phyloP scores from a whole-genome alignment of 2,888 invertebrate genomes.

The Aquatica leii region DNA sequence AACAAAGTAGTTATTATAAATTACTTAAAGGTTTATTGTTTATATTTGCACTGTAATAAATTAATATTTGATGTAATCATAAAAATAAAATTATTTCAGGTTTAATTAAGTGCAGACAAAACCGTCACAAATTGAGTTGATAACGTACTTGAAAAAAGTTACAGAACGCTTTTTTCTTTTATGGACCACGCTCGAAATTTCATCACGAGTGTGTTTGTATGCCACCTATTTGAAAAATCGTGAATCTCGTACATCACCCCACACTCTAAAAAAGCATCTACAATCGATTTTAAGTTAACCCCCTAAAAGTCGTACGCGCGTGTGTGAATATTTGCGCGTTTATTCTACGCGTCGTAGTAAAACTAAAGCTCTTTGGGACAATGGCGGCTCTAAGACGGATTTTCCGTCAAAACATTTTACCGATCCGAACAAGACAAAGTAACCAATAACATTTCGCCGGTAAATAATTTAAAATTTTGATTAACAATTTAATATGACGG shows the following conservation, averaged over 20 bases:
- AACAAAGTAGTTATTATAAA: no score
- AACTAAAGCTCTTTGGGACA: conserved; percentile 35
- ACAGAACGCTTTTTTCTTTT: conserved; percentile 1
- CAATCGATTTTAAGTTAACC: conserved; percentile 49
- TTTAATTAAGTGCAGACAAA: no score
- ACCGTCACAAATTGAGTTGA: no score
- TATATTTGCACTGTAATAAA: no score
- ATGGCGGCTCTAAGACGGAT: conserved; percentile 42
- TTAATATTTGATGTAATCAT: no score
- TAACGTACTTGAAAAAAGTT: no score
- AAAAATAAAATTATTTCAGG: no score
- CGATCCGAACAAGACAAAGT: neutral
- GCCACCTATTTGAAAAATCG: conserved; percentile 49
- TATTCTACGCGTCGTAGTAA: conserved; percentile 45
- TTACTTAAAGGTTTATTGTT: no score
- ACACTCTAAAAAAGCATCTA: conserved; percentile 38
- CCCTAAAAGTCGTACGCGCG: conserved; percentile 44
- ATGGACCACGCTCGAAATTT: neutral
- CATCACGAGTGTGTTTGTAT: conserved; percentile 21
- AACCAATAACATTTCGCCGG: no score
- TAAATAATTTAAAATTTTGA: neutral
- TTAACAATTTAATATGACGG: conserved; percentile 13
- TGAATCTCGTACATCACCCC: conserved; percentile 42
- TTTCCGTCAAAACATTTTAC: no score
- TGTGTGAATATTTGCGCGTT: conserved; percentile 47